Percentiles rank a stretch among this genome's conserved stretches.
phyloP scores from a whole-genome alignment of 2,113 vertebrate species.

The Dunckerocampus dactyliophorus region DNA sequence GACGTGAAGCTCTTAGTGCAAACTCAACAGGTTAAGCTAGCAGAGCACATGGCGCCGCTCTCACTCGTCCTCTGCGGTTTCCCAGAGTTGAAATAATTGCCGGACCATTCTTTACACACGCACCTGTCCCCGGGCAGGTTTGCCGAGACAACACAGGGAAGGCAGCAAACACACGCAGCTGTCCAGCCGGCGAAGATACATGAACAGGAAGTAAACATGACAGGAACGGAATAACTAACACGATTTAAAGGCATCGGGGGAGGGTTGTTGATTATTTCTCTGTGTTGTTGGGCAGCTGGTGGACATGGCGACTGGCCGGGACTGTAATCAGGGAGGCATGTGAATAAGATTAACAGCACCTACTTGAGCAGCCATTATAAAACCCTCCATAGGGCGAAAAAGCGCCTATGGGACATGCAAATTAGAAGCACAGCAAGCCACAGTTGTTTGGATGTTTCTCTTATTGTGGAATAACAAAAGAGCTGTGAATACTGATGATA shows the following conservation, averaged over 20 bases:
- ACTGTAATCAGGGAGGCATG: conserved; percentile 55
- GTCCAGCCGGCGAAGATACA: too few relatives aligned
- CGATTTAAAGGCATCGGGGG: conserved; percentile 30
- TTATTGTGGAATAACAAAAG: neutral
- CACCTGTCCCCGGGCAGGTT: conserved; percentile 21
- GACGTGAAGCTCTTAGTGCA: conserved; percentile 38
- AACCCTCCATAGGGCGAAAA: conserved; percentile 43
- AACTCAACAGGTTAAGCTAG: conserved; percentile 41
- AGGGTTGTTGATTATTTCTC: conserved; percentile 50
- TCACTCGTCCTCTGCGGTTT: neutral
- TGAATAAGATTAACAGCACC: conserved; percentile 66
- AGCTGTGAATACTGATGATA: neutral
- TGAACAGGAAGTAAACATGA: too few relatives aligned
- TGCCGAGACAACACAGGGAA: too few relatives aligned
- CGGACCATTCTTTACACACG: conserved; percentile 13
- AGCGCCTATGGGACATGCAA: conserved; percentile 31
- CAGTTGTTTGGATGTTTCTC: neutral
- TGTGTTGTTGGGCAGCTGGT: conserved; percentile 43
- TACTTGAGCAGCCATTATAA: conserved; percentile 56
- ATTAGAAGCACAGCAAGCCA: conserved; percentile 9
- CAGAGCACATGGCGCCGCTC: conserved; percentile 23
- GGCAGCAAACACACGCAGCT: too few relatives aligned
- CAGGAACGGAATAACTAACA: conserved; percentile 6
- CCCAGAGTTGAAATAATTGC: conserved; percentile 9
- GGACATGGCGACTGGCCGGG: conserved; percentile 53